Conservation (phyloP, 2,888 invertebrate genomes). For the Odontocerum albicorne region DNA sequence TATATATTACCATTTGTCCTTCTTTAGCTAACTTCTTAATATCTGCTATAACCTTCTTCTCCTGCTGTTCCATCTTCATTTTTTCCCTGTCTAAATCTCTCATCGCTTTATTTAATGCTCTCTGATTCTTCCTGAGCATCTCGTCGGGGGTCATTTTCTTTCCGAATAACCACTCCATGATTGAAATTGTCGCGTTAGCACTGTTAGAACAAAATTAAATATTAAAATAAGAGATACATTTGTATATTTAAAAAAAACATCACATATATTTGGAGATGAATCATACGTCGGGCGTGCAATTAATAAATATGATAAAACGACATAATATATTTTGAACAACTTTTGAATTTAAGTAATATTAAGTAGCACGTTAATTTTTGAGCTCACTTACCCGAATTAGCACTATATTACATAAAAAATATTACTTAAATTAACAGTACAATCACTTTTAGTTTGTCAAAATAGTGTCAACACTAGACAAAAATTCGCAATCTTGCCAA, state of each 20-base stretch:
- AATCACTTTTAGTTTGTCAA: too few relatives aligned
- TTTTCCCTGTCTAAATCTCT: conserved; percentile 94
- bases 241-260: not conserved
- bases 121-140: conserved; percentile 96
- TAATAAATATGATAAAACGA: too few relatives aligned
- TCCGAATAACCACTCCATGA: conserved; percentile 95
- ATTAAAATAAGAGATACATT: not conserved
- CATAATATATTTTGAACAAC: too few relatives aligned
- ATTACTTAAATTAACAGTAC: too few relatives aligned
- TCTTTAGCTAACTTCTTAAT: conserved; percentile 99
- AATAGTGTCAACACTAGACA: too few relatives aligned
- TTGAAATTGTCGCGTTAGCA: too few relatives aligned
- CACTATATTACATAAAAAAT: too few relatives aligned
- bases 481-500: too few relatives aligned
- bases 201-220: conserved; percentile 1
- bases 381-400: too few relatives aligned
- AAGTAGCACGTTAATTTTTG: too few relatives aligned
- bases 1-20: conserved; percentile 98
- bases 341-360: too few relatives aligned
- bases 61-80: conserved; percentile 96
- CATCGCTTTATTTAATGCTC: conserved; percentile 97
- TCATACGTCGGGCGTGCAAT: conserved; percentile 16
- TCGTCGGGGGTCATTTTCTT: conserved; percentile 96
- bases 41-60: conserved; percentile 97
- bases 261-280: too few relatives aligned